Evolutionary conservation across 2,888 invertebrate genomes (phyloP), one percentile per base, ranked within the genome.

Genomic region (Molanna angustata): DNA sequence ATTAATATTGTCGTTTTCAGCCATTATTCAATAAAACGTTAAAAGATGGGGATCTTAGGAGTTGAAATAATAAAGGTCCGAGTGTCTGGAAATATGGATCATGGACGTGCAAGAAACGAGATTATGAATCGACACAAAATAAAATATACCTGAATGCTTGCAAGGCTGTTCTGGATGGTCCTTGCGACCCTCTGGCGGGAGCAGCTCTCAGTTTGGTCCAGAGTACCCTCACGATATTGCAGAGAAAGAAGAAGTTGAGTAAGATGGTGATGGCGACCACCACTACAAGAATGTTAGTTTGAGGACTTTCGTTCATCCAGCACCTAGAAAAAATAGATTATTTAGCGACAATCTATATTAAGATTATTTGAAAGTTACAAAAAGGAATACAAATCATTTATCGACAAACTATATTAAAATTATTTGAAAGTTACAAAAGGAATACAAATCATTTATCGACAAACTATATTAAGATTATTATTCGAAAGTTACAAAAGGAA

Each of bases 211-310:
- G 72, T 70, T 94, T 94, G 47, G 86, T 82, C 63, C 91, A 80
- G 56, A 94, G 79, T 49, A 94, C 93, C 60, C 93, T 82, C 54
- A 94, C 88, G 64, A 94, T 94, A 74, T 94, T 94, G 73, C 90
- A 88, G 58, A 94, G 82, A 71, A 94, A 94, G 61, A 85, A 76
- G 40, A 93, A 76, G 72, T 94, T 94, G 60, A 92, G 80, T 62
- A 88, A 75, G 70, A 93, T 86, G 31, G 91, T 89, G 47, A 82
- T 79, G 66, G 85, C 85, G 20, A 91, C 93, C 21, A 90, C 87
- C 57, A 86, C 83, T 45, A 86, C 82, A 58, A 93, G 80, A 65
- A 91, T 87, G 63, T 81, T 80, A 56, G 82, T 84, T 68, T 86
- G 88, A 56, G 76, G 73, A 48, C 85, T 86, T 62, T 84, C 80